Conservation (phyloP, 2,888 invertebrate genomes). For the Stenotaenia linearis region DNA sequence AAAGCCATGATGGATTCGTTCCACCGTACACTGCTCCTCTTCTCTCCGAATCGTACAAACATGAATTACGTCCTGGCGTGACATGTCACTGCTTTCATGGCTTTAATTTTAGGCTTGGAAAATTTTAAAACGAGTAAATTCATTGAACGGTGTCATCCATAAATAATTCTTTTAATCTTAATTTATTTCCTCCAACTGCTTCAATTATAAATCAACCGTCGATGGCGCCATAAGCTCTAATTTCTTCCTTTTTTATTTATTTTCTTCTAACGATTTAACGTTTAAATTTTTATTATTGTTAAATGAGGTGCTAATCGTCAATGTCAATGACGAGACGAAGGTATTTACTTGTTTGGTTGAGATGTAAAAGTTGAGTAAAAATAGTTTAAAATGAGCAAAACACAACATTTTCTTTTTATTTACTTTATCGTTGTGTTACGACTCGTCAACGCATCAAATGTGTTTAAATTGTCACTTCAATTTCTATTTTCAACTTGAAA, state of each 20-base stretch:
- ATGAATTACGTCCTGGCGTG: background rate
- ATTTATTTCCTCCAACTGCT: background rate
- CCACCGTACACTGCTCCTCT: background rate
- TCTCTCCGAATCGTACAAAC: background rate
- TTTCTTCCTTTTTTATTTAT: background rate
- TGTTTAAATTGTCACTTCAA: no score
- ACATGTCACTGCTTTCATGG: constrained; percentile 1
- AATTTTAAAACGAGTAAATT: background rate
- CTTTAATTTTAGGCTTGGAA: background rate
- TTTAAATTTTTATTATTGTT: no score
- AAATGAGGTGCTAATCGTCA: no score
- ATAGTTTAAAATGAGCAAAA: no score
- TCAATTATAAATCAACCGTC: background rate
- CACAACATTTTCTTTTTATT: no score
- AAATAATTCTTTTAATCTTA: constrained; percentile 1
- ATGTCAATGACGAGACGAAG: no score
- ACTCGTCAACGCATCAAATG: background rate
- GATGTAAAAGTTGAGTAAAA: no score
- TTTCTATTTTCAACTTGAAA: background rate
- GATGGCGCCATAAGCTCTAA: background rate
- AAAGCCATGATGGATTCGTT: background rate
- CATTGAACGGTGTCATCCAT: background rate
- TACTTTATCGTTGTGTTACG: no score
- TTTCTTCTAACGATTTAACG: no score
- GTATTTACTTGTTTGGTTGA: no score